Conservation (phyloP, 1,140 invertebrate genomes). For the Drosophila equinoxialis region DNA sequence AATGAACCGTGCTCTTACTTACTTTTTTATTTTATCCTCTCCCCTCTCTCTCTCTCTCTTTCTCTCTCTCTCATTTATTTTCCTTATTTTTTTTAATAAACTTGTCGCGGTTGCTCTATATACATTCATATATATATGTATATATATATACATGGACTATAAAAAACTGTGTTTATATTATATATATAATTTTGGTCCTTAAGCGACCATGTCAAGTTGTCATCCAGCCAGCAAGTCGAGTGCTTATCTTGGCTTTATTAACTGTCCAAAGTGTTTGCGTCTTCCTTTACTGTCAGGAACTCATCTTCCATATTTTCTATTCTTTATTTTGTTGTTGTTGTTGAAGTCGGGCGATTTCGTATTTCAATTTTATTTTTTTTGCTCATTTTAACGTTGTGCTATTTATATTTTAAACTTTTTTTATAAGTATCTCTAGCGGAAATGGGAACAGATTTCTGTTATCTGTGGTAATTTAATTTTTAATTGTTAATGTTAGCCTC, state of each 20-base stretch:
- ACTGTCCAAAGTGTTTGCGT: constrained; percentile 57
- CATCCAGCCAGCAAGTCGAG: constrained; percentile 41
- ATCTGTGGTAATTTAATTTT: constrained; percentile 3
- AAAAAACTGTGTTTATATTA: constrained; percentile 4
- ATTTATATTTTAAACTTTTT: constrained; percentile 21
- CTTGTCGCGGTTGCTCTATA: neutral
- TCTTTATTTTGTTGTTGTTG: neutral
- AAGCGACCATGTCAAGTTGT: constrained; percentile 21
- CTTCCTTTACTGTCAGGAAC: constrained; percentile 14
- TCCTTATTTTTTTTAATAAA: constrained; percentile 34
- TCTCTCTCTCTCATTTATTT: constrained; percentile 1
- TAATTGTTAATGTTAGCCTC: neutral
- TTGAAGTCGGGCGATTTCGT: constrained; percentile 30
- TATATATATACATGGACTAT: neutral
- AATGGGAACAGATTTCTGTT: neutral
- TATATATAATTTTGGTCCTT: constrained; percentile 3
- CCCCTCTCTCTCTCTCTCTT: neutral
- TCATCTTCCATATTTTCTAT: constrained; percentile 41
- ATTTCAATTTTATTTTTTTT: constrained; percentile 42
- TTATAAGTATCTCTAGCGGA: neutral
- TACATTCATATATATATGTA: neutral
- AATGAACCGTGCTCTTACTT: neutral
- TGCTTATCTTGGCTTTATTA: constrained; percentile 73
- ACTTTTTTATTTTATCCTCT: neutral
- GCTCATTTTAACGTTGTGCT: constrained; percentile 16